Conservation (phyloP, 2,797 vertebrate species). For the Fundulus diaphanus region DNA sequence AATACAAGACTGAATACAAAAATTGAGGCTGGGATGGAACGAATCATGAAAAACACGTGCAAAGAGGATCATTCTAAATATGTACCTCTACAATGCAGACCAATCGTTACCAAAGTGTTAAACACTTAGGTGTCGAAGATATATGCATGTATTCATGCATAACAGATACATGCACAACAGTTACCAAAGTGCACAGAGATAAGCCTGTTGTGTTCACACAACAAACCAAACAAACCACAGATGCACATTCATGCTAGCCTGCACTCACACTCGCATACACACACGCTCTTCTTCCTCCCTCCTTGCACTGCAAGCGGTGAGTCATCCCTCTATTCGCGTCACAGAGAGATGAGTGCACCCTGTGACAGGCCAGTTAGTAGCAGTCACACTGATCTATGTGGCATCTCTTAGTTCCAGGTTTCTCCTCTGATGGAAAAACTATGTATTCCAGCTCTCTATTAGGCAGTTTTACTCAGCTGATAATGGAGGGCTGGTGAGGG, state of each 20-base stretch:
- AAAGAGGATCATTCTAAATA: constrained; percentile 35
- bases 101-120: constrained; percentile 10
- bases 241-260: constrained; percentile 27
- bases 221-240: constrained; percentile 41
- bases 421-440: constrained; percentile 69
- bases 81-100: constrained; percentile 21
- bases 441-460: constrained; percentile 68
- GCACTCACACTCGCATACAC: constrained; percentile 19
- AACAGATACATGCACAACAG: constrained; percentile 36
- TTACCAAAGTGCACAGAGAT: constrained; percentile 20
- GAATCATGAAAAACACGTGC: constrained; percentile 12
- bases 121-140: constrained; percentile 59
- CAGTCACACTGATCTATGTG: constrained; percentile 76
- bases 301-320: constrained; percentile 77
- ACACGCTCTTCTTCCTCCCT: constrained; percentile 59
- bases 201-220: constrained; percentile 34
- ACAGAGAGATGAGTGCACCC: constrained; percentile 81
- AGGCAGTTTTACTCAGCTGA: constrained; percentile 63
- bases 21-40: constrained; percentile 46
- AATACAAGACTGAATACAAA: constrained; percentile 68
- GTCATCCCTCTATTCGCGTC: constrained; percentile 85
- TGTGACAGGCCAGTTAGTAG: constrained; percentile 82
- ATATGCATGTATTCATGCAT: constrained; percentile 37
- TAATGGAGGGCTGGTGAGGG: constrained; percentile 50
- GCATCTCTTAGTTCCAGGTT: constrained; percentile 73